Evolutionary conservation across 2,797 vertebrate genomes (phyloP).

Genomic region (Pseudomugil gertrudae): DNA sequence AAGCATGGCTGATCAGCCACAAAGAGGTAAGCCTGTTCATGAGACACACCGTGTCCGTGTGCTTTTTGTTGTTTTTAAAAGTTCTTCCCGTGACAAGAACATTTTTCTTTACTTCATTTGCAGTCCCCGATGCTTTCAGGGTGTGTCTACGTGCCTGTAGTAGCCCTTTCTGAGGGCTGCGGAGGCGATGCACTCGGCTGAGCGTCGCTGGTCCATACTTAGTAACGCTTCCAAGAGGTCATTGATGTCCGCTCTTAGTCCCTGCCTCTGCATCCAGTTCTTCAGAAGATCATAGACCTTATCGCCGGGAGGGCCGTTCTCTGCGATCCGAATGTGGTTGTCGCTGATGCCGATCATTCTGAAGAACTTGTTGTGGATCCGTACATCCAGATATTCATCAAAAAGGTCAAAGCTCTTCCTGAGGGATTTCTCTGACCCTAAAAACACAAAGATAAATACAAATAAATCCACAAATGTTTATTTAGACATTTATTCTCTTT

Average conservation of each 20-base stretch:
- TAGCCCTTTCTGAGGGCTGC: constrained; percentile 75
- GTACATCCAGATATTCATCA: constrained; percentile 79
- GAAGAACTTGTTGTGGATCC: constrained; percentile 86
- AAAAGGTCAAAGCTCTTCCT: constrained; percentile 85
- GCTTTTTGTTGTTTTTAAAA: constrained; percentile 30
- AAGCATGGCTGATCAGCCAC: constrained; percentile 52
- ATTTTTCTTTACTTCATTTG: constrained; percentile 30
- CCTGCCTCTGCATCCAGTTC: constrained; percentile 85
- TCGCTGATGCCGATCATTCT: constrained; percentile 82
- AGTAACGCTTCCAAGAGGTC: constrained; percentile 77
- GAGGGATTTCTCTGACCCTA: constrained; percentile 81
- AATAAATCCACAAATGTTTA: background rate
- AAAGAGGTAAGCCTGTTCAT: constrained; percentile 67
- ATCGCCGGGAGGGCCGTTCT: constrained; percentile 70
- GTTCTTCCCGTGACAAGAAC: constrained; percentile 40
- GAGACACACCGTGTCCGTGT: constrained; percentile 56
- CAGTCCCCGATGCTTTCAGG: constrained; percentile 49
- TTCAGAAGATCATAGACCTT: constrained; percentile 85
- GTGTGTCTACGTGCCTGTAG: constrained; percentile 75
- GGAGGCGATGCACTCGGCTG: constrained; percentile 81
- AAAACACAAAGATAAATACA: constrained; percentile 2
- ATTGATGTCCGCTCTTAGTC: constrained; percentile 84
- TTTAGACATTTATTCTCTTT: background rate
- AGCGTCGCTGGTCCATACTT: constrained; percentile 82
- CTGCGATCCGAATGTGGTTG: constrained; percentile 82